Evolutionary conservation across 2,113 vertebrate species (phyloP), one percentile per base, ranked within the genome.

Genomic region (Acrocephalus kingi): DNA sequence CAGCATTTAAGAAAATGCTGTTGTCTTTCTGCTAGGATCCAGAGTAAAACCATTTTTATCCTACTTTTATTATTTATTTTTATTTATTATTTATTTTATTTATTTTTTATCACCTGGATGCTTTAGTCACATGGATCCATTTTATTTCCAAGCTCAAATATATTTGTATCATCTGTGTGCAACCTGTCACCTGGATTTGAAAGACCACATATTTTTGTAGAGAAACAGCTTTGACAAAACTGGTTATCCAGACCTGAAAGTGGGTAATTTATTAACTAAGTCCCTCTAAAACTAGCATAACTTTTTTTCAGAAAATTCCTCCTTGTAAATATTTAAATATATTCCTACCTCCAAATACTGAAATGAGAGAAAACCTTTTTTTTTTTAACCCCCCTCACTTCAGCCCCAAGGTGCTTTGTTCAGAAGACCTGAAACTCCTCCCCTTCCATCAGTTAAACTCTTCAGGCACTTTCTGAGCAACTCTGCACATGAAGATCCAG

Each of bases 171-270:
- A 4, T 71, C 61, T 75, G 51, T 35, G 30, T 69, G n/a, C n/a
- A 64, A 3, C 11, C 77, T 94, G 92, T 81, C 79, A 62, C 61
- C 52, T 68, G 64, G 94, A 69, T 19, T 81, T 83, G 82, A 93
- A 96, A 94, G 84, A 55, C 28, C 69, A 11, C 89, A 94, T 4
- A 2, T 20, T 68, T 91, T 79, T 96, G 94, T 46, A 90, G 81
- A 78, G 93, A 98, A 78, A 67, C 30, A 55, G 51, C 82, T 95
- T 79, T 91, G 94, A 89, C 58, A 97, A 78, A 93, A 91, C 27
- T 66, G 55, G 54, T 84, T 95, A 84, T 87, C 78, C 41, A 96
- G 43, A 74, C 10, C 52, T 56, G 11, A 39, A 76, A 64, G 45
- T 11, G 4, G 31, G 30, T 49, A 28, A 81, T 55, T 71, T 55